These are phyloP conservation scores for Apodemia mormo DNA, from an alignment of 2,888 invertebrate genomes.

Conservation along the genomic window DNA sequence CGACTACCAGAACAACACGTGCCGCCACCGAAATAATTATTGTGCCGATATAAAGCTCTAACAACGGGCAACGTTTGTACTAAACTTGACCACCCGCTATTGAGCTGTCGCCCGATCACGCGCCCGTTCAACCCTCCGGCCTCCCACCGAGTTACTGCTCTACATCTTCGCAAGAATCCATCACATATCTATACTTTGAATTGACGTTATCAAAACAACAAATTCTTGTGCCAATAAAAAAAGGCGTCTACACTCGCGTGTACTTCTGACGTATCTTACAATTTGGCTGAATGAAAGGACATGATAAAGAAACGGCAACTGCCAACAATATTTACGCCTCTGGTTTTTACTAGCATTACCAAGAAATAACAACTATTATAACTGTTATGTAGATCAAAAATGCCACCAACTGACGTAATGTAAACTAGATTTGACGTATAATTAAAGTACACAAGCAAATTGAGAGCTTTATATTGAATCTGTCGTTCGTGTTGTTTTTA, in stretches of 20 bases:
- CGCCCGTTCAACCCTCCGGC: background rate
- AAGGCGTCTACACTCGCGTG: background rate
- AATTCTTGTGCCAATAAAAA: background rate
- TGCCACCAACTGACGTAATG: too few relatives aligned
- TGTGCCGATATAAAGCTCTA: background rate
- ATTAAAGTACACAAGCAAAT: too few relatives aligned
- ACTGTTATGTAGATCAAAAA: too few relatives aligned
- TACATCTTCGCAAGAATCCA: background rate
- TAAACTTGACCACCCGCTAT: background rate
- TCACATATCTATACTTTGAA: background rate
- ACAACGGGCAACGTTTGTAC: background rate
- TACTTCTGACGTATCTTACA: background rate
- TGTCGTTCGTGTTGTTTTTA: background rate
- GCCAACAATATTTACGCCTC: too few relatives aligned
- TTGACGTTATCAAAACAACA: background rate
- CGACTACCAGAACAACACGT: background rate
- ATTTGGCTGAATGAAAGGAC: background rate
- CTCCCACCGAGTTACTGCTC: constrained; percentile 1
- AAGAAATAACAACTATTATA: background rate
- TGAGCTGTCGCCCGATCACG: background rate
- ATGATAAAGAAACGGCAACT: too few relatives aligned
- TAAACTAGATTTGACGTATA: too few relatives aligned
- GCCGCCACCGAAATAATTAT: background rate
- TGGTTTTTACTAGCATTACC: background rate
- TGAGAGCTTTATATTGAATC: background rate